Percentiles rank a stretch among this genome's conserved stretches.
phyloP scores from a whole-genome alignment of 2,888 invertebrate genomes.

The Lymantria monacha region DNA sequence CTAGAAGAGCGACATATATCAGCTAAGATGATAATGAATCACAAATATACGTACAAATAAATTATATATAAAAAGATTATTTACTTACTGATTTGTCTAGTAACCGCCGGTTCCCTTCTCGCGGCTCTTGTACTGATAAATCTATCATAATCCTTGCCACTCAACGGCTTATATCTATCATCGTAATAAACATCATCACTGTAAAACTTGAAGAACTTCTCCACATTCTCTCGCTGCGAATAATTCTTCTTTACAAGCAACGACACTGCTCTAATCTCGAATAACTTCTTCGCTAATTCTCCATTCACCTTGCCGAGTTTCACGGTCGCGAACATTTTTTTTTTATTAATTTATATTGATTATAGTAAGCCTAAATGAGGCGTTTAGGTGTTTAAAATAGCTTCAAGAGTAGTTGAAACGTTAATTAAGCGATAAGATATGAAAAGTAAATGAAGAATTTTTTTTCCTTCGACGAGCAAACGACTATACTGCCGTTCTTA shows the following conservation, averaged over 20 bases:
- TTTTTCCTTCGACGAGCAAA: neutral
- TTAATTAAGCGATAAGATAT: too few relatives aligned
- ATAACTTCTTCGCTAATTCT: slow-evolving; percentile 35
- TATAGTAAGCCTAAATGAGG: neutral
- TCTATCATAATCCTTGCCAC: slow-evolving; percentile 57
- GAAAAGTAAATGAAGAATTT: neutral
- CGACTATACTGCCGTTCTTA: neutral
- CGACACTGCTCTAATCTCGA: slow-evolving; percentile 39
- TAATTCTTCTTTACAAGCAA: slow-evolving; percentile 30
- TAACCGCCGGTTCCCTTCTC: slow-evolving; percentile 62
- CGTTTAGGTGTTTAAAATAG: too few relatives aligned
- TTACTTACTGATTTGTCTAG: slow-evolving; percentile 69
- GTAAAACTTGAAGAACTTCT: slow-evolving; percentile 62
- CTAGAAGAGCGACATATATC: too few relatives aligned
- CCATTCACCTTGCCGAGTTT: slow-evolving; percentile 36
- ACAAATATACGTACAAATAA: neutral
- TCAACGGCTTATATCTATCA: slow-evolving; percentile 47
- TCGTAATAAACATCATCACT: slow-evolving; percentile 42
- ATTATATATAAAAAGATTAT: neutral
- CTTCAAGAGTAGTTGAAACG: too few relatives aligned
- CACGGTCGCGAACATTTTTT: slow-evolving; percentile 34
- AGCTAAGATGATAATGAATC: too few relatives aligned
- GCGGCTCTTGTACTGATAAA: slow-evolving; percentile 59
- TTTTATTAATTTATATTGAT: slow-evolving; percentile 5
- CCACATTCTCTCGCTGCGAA: slow-evolving; percentile 39